These are phyloP conservation scores for Bombus waltoni DNA, from an alignment of 1,140 invertebrate genomes.

Conservation along the genomic window DNA sequence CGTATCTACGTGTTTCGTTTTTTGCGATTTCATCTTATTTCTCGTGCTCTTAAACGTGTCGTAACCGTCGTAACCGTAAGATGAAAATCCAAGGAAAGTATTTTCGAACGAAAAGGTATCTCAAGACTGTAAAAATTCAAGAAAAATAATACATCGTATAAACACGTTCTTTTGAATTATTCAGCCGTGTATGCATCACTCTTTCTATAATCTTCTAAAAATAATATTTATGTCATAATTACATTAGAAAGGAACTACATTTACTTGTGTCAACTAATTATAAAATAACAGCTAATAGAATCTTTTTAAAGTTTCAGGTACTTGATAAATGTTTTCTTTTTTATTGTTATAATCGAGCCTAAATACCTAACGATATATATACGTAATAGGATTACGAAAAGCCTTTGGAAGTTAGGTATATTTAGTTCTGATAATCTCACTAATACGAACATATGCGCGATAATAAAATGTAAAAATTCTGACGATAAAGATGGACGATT, in stretches of 20 bases:
- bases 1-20: neutral
- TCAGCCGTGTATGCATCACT: no score
- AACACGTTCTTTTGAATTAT: no score
- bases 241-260: neutral
- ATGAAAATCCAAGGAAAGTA: neutral
- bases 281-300: neutral
- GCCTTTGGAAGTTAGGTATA: neutral
- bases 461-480: neutral
- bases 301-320: neutral
- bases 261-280: neutral
- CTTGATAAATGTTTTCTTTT: neutral
- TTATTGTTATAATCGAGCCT: constrained; percentile 23
- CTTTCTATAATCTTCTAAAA: no score
- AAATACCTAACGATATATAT: neutral
- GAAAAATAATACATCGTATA: no score
- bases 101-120: neutral
- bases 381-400: neutral
- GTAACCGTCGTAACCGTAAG: no score
- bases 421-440: neutral
- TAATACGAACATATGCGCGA: neutral
- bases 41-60: no score
- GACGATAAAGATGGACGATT: neutral
- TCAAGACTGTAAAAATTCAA: neutral
- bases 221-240: neutral
- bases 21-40: neutral